These are phyloP conservation scores for Cololabis saira DNA, from an alignment of 2,113 vertebrate species.

Conservation along the genomic window DNA sequence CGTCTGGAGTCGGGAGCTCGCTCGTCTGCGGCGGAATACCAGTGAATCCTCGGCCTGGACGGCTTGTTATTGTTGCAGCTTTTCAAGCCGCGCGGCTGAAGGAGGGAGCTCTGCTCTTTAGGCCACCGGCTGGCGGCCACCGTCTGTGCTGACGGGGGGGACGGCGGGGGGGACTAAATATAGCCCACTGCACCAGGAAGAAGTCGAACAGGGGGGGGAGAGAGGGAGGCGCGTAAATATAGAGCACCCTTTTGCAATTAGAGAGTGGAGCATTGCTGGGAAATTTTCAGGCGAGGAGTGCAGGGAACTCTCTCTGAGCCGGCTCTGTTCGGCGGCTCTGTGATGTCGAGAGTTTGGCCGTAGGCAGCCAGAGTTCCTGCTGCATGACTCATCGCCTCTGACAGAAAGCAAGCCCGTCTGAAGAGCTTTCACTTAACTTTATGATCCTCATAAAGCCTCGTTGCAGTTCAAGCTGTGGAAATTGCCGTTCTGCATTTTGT, in stretches of 20 bases:
- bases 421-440: slow-evolving; percentile 35
- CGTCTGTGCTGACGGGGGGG: slow-evolving; percentile 47
- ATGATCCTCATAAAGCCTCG: slow-evolving; percentile 12
- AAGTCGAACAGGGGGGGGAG: slow-evolving; percentile 41
- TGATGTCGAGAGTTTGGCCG: slow-evolving; percentile 42
- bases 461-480: slow-evolving; percentile 3
- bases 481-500: background rate
- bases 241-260: slow-evolving; percentile 69
- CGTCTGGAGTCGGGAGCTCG: slow-evolving; percentile 8
- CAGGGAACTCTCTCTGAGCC: slow-evolving; percentile 37
- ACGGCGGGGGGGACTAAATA: slow-evolving; percentile 71
- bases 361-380: slow-evolving; percentile 29
- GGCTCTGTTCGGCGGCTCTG: slow-evolving; percentile 27
- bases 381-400: slow-evolving; percentile 48
- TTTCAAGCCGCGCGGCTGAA: background rate
- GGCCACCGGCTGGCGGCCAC: slow-evolving; percentile 63
- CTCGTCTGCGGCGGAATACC: slow-evolving; percentile 46
- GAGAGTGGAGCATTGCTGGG: slow-evolving; percentile 58
- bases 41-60: slow-evolving; percentile 20
- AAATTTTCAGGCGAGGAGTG: slow-evolving; percentile 47
- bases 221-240: slow-evolving; percentile 63
- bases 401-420: slow-evolving; percentile 27
- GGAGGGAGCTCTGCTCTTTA: slow-evolving; percentile 29
- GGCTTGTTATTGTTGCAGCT: slow-evolving; percentile 47
- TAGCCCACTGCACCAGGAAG: slow-evolving; percentile 73